Evolutionary conservation across 1,140 invertebrate species (phyloP).

Genomic region (Neelides sp.): DNA sequence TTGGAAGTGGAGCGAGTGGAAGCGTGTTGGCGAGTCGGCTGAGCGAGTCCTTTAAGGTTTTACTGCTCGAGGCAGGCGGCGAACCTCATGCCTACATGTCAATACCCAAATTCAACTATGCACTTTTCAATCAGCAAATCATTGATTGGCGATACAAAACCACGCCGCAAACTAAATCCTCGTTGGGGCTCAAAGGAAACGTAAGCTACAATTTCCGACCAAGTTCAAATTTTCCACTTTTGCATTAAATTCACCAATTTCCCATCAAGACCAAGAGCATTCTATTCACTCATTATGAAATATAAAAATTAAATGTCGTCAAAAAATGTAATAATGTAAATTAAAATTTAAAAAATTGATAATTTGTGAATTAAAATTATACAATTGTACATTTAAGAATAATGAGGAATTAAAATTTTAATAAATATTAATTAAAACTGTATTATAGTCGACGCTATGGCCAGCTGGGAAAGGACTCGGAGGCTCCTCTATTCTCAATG

Average conservation of each 20-base stretch:
- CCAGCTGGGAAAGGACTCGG: slow-evolving; percentile 39
- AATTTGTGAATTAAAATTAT: not conserved
- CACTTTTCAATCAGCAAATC: not conserved
- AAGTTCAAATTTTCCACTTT: no score
- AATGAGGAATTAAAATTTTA: not conserved
- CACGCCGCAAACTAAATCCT: slow-evolving; percentile 39
- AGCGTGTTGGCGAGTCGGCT: slow-evolving; percentile 60
- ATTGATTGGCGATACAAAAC: slow-evolving; percentile 41
- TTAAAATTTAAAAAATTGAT: not conserved
- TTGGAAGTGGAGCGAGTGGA: slow-evolving; percentile 73
- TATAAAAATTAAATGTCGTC: not conserved
- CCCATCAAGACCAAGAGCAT: no score
- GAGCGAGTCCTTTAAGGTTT: slow-evolving; percentile 39
- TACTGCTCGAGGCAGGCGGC: slow-evolving; percentile 61
- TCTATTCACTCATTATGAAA: no score
- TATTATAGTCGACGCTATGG: slow-evolving; percentile 28
- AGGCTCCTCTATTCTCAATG: slow-evolving; percentile 47
- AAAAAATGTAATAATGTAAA: not conserved
- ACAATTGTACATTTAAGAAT: not conserved
- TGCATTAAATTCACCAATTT: no score
- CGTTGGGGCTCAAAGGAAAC: slow-evolving; percentile 15
- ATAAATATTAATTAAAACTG: not conserved
- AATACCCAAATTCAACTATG: slow-evolving; percentile 2
- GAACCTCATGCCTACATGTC: slow-evolving; percentile 1
- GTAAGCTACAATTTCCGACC: no score